Base-by-base conservation (phyloP, 1,140 invertebrate species). In the Heliconius hermathena region DNA sequence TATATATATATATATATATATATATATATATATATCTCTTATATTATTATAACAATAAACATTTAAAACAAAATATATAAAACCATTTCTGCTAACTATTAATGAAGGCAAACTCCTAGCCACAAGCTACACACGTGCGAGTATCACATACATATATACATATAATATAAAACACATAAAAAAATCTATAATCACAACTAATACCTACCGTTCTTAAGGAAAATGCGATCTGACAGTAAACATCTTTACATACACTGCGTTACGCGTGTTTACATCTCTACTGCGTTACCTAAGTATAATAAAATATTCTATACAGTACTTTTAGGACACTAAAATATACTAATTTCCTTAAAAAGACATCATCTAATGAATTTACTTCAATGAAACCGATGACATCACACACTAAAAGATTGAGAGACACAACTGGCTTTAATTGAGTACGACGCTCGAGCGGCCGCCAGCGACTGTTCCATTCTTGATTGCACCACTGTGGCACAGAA, bases 391-490 rank as follows among this genome's bases (percentile, higher is more conserved):
- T 94, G 92, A 94, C 92, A 92, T 94, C 91, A 93, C 85, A 84
- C 73, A 84, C 84, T 89, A 91, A 91, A 93, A 88, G 88, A 90
- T 84, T 83, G 33, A 36, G 33, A 36, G 33, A 52, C 84, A 81
- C 86, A 86, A 90, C 87, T 89, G 87, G 83, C 85, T 89, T 88
- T 93, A 94, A 94, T 94, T 94, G 91, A 92, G 87, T 85, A 82
- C 90, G 88, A 79, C 82, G 84, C 71, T 74, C 80, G 85, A 81
- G 82, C 86, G 88, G 82, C 83, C 85, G 89, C 79, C 81, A 80
- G 80, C 86, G 81, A 82, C 86, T 90, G 86, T 90, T 83, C 80
- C 83, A 87, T 85, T 88, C 86, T 92, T 90, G 87, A 84, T 88
- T 88, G 85, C 85, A 85, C 75, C 87, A 89, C 88, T 86, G 88